Evolutionary conservation across 2,113 vertebrate species (phyloP).

Genomic region (Megaceryle maxima): DNA sequence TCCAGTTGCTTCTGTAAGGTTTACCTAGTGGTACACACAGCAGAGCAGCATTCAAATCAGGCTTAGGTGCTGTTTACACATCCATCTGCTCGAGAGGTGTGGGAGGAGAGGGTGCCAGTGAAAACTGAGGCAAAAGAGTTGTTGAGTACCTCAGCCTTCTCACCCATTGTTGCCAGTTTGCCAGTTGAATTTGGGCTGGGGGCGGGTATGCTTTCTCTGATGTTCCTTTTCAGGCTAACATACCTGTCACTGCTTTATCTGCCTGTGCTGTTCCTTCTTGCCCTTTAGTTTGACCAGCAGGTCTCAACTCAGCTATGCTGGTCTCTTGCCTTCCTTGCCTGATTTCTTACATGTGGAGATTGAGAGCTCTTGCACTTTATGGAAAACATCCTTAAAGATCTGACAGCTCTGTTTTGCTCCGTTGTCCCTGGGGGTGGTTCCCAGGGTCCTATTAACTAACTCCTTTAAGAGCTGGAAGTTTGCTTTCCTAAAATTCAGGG

Average conservation of each 20-base stretch:
- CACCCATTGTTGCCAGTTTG: background rate
- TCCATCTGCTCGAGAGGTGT: background rate
- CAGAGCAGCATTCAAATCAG: background rate
- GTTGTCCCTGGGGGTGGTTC: background rate
- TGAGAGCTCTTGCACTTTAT: background rate
- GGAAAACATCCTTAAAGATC: background rate
- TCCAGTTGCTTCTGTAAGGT: background rate
- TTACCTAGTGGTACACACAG: background rate
- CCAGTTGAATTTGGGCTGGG: background rate
- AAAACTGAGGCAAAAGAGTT: background rate
- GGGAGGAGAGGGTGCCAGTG: background rate
- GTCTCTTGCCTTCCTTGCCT: background rate
- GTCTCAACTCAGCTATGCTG: background rate
- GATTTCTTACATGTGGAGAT: background rate
- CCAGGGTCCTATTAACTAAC: too few relatives aligned
- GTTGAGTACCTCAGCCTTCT: background rate
- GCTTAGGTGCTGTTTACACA: background rate
- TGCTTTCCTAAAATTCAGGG: background rate
- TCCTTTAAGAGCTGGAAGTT: background rate
- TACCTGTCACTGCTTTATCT: background rate
- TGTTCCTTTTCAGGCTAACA: background rate
- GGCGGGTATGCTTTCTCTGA: background rate
- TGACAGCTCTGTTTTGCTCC: background rate
- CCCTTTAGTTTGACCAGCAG: background rate
- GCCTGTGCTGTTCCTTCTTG: background rate